Base-by-base conservation (phyloP, 2,888 invertebrate species). In the Tipula lateralis region DNA sequence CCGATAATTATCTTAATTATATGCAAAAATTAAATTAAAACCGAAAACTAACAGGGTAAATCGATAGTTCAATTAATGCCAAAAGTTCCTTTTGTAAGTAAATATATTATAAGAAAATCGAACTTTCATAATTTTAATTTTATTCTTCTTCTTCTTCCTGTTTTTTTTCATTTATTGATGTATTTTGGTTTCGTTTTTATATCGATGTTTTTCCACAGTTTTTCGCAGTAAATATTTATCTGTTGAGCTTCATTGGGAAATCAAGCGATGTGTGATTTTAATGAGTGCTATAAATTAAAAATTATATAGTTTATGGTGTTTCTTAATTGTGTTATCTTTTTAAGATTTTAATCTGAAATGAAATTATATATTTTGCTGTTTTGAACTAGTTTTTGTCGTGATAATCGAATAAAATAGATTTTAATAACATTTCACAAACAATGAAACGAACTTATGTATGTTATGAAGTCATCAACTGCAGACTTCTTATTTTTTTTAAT, bases 21-120 rank as follows among this genome's bases (percentile, higher is more conserved):
- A 66, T 66, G 66, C 66, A 24, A 66, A 66, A 66, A 19, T 66
- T 66, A 66, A 66, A 66, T 24, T 66, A 24, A 66, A 66, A 66
- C 19, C 24, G 9, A 9, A 5, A 82, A 82, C 29, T 85, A 84
- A 85, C 86, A 86, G 86, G 86, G 86, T 85, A 86, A 86, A 86
- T 86, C 86, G 85, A 86, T 86, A 85, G 85, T 86, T 85, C 86
- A 85, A 85, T 86, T 86, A 86, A 86, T 86, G 86, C 86, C 86
- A 85, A 86, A 85, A 86, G 86, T 34, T 29, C 83, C 86, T 86
- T 86, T 86, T 86, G 86, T 86, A 86, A 86, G 86, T 86, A 86
- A 44, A 66, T 66, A 24, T 24, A 66, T 29, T 29, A 80, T 34
- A 84, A 34, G 29, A 39, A 19, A 81, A 29, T 34, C 16, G 34